phyloP scores from a whole-genome alignment of 2,797 vertebrate species.

The Perodicticus potto region DNA sequence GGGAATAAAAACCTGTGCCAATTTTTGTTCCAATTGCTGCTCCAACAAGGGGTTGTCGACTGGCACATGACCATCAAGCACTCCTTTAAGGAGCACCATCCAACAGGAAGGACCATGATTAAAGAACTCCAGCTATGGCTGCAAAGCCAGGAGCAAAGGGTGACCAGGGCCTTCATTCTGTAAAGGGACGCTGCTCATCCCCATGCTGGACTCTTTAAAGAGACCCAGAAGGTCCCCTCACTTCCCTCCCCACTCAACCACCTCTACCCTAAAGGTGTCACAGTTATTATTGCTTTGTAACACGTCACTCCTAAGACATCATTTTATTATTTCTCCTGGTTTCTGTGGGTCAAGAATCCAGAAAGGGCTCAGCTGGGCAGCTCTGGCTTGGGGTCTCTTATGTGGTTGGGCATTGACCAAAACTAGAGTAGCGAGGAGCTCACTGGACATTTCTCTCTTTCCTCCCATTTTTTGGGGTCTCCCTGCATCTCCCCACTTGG shows the following conservation, averaged over 20 bases:
- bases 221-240: not conserved
- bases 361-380: not conserved
- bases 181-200: not conserved
- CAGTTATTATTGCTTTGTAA: not conserved
- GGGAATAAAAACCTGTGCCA: not conserved
- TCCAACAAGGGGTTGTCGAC: not conserved
- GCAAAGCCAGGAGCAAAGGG: not conserved
- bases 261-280: not conserved
- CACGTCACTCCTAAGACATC: not conserved
- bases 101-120: not conserved
- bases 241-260: not conserved
- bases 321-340: not conserved
- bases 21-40: not conserved
- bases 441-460: not conserved
- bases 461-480: not conserved
- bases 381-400: not conserved
- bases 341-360: not conserved
- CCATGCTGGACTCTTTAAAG: not conserved
- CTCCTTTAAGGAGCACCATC: not conserved
- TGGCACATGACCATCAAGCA: not conserved
- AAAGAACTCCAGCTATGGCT: not conserved
- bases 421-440: not conserved
- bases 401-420: not conserved
- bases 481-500: not conserved
- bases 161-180: not conserved